A percentile compares a stretch with the other conserved stretches of the same genome.
These are phyloP conservation scores for Beaufortia kweichowensis DNA, from an alignment of 2,113 vertebrate genomes.

Conservation along the genomic window DNA sequence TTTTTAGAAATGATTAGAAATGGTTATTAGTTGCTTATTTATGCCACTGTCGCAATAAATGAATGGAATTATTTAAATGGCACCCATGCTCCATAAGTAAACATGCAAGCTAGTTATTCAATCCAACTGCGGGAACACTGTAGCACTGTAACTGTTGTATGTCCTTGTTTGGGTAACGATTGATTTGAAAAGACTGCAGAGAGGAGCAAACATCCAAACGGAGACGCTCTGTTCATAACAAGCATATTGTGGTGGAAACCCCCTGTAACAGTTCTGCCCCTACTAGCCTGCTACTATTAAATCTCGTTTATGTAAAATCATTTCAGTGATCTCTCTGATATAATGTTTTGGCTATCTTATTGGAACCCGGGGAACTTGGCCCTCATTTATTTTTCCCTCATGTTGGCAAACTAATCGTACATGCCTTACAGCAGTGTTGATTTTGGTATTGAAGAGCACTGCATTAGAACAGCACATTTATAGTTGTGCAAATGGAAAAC, in stretches of 20 bases:
- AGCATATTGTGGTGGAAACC: conserved; percentile 26
- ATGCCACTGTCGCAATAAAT: conserved; percentile 65
- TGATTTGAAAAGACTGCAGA: not conserved
- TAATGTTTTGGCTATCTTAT: conserved; percentile 57
- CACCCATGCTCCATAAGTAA: conserved; percentile 30
- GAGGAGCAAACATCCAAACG: conserved; percentile 5
- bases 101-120: not conserved
- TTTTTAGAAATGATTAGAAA: conserved; percentile 60
- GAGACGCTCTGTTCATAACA: conserved; percentile 5
- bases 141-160: not conserved
- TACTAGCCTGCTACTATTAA: conserved; percentile 51
- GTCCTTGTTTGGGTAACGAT: conserved; percentile 10
- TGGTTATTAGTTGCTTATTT: conserved; percentile 64
- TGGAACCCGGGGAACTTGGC: conserved; percentile 67
- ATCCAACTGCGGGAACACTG: not conserved
- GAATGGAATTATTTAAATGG: conserved; percentile 62
- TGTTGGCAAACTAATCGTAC: conserved; percentile 64
- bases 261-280: conserved; percentile 49
- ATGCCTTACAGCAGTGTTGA: conserved; percentile 68
- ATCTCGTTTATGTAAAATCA: conserved; percentile 63
- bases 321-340: conserved; percentile 62
- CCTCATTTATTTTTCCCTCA: conserved; percentile 58
- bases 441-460: conserved; percentile 62
- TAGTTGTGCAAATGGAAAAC: conserved; percentile 21
- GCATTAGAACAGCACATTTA: conserved; percentile 63